A percentile compares a stretch with the other conserved stretches of the same genome.
phyloP scores from a whole-genome alignment of 1,140 invertebrate species.

The Tetraneura akinire region DNA sequence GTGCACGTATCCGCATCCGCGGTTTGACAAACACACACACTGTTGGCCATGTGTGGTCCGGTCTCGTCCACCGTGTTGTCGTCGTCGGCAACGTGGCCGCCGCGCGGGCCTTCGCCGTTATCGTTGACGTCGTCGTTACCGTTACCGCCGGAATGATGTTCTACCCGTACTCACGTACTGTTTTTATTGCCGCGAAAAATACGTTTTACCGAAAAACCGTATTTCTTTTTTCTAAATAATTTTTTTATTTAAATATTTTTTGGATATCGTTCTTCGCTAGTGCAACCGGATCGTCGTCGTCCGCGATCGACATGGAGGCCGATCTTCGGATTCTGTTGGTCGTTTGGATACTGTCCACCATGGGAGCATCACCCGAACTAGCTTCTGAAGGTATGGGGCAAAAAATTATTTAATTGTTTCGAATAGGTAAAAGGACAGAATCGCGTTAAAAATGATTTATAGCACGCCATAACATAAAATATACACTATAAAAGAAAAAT shows the following conservation, averaged over 20 bases:
- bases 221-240: background rate
- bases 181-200: background rate
- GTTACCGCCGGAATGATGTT: slow-evolving; percentile 17
- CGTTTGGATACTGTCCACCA: slow-evolving; percentile 48
- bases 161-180: background rate
- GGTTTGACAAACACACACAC: background rate
- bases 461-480: no score
- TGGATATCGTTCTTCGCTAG: background rate
- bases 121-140: background rate
- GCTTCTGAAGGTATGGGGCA: slow-evolving; percentile 39
- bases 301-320: slow-evolving; percentile 35
- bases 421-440: no score
- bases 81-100: background rate
- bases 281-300: background rate
- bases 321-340: slow-evolving; percentile 36
- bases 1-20: background rate
- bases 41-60: background rate
- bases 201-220: background rate
- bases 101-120: background rate
- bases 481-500: no score
- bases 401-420: no score
- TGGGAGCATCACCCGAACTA: slow-evolving; percentile 46
- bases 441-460: no score
- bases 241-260: no score
- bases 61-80: background rate